Evolutionary conservation across 1,140 invertebrate species (phyloP), one percentile per base, ranked within the genome.

Genomic region (Diabrotica undecimpunctata): DNA sequence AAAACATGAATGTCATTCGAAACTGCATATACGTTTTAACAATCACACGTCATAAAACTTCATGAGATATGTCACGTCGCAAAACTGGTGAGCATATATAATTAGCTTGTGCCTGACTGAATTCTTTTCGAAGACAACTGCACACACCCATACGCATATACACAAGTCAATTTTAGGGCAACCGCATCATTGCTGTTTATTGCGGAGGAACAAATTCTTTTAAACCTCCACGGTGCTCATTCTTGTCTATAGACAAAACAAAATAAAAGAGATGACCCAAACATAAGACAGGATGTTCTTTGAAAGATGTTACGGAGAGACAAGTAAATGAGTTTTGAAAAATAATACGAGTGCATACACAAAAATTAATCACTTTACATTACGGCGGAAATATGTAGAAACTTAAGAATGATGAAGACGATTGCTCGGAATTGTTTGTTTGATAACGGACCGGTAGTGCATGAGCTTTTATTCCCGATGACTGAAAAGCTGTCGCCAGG

Each of bases 281-380:
- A 35, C 53, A 54, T 54, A 54, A 13, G 64, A 36, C 66, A 68
- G 66, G 66, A 68, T 68, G 66, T 68, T 64, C 59, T 68, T 68
- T 68, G 59, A 65, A 52, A 64, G 62, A 68, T 65, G 55, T 65
- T 64, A 64, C 52, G 41, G 41, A 46, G n/a, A 65, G 66, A 68
- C 66, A 65, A 68, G 35, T 62, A 55, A 68, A 68, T 61, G 66
- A 67, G 64, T 55, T 57, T 57, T 68, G 66, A 68, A 68, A 67
- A 64, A 68, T 68, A 68, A 68, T 68, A 68, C 66, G 66, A 68
- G 52, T 46, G 60, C 50, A 39, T 46, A 61, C 36, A 57, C 64
- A 59, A 57, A 57, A 64, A 55, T 64, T 62, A 62, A 67, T 68
- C 62, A 61, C 62, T 67, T 62, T 59, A 64, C 46, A 59, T 61